Conservation (phyloP, 2,888 invertebrate genomes). For the Boloria selene region DNA sequence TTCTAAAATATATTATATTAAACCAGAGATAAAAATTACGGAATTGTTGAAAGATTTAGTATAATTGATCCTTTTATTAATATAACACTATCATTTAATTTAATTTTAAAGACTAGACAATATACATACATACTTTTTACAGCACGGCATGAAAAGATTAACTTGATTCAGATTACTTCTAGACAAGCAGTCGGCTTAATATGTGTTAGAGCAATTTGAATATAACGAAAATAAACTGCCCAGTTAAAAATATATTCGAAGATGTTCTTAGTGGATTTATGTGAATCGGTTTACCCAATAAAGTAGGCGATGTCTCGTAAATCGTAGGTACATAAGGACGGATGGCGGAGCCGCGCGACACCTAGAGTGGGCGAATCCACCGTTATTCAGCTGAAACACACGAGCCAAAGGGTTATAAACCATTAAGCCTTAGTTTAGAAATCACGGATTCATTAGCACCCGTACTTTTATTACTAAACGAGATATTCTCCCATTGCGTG, state of each 20-base stretch:
- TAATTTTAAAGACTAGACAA: conserved; percentile 9
- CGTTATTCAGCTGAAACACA: conserved; percentile 60
- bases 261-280: conserved; percentile 67
- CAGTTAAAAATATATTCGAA: conserved; percentile 61
- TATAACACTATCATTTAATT: not conserved
- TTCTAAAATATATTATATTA: no score
- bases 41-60: not conserved
- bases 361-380: conserved; percentile 75
- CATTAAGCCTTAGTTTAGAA: conserved; percentile 30
- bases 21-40: no score
- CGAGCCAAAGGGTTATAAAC: conserved; percentile 39
- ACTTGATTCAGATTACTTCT: conserved; percentile 12
- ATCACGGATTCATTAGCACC: conserved; percentile 31
- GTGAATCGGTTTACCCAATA: conserved; percentile 75
- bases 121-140: not conserved
- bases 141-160: conserved; percentile 16
- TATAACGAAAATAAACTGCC: conserved; percentile 51
- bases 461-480: conserved; percentile 27
- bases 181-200: conserved; percentile 21
- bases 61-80: not conserved
- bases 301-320: conserved; percentile 77
- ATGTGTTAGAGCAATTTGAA: conserved; percentile 39
- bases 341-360: conserved; percentile 67
- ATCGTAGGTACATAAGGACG: conserved; percentile 64
- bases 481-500: conserved; percentile 31